A percentile compares a stretch with the other conserved stretches of the same genome.
These are phyloP conservation scores for Ophraella communa DNA, from an alignment of 2,888 invertebrate species.

Conservation along the genomic window DNA sequence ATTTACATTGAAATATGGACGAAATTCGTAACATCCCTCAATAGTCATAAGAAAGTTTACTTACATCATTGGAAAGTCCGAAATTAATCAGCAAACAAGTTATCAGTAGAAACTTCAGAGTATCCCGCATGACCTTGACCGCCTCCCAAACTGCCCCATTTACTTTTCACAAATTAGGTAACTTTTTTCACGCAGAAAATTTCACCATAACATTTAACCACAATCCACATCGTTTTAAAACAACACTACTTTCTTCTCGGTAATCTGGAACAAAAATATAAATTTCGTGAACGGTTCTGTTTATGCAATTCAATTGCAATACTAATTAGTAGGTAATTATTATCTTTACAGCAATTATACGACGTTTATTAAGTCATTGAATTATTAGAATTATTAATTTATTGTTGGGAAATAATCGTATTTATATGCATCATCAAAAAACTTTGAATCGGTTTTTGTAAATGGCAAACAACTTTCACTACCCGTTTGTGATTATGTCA, in stretches of 20 bases:
- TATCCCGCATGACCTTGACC: conserved; percentile 31
- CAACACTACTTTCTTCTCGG: no score
- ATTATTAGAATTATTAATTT: not conserved
- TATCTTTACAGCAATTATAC: no score
- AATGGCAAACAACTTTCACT: conserved; percentile 12
- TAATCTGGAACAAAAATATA: not conserved
- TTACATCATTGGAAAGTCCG: conserved; percentile 20
- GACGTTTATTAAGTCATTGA: not conserved
- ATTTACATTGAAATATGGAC: no score
- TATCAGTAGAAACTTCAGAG: conserved; percentile 25
- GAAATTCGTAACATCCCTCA: no score
- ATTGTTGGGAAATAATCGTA: not conserved
- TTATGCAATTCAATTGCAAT: no score
- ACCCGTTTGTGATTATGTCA: no score
- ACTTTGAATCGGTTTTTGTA: no score
- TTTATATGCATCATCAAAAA: not conserved
- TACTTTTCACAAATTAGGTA: conserved; percentile 12
- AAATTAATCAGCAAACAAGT: conserved; percentile 24
- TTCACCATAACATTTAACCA: not conserved
- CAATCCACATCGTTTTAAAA: not conserved
- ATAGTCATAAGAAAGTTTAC: no score
- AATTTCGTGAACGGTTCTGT: not conserved
- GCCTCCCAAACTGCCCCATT: conserved; percentile 22
- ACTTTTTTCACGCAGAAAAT: not conserved
- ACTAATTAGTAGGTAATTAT: not conserved